Conservation (phyloP, 2,113 vertebrate species). For the pig (Sus scrofa) region T2T-Sscrofa CM000819.6:37678001-37678500, state of each 20-base stretch:
- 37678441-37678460: not conserved
- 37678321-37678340: not conserved
- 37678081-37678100: not conserved
- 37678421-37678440: not conserved
- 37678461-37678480: not conserved
- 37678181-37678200: not conserved
- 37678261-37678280: not conserved
- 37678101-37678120: not conserved
- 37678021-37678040: not conserved
- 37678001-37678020: not conserved
- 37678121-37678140: not conserved
- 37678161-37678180: not conserved
- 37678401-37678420: not conserved
- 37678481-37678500: not conserved
- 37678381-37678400: not conserved
- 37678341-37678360: not conserved
- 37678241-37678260: not conserved
- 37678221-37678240: not conserved
- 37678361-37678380: not conserved
- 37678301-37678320: not conserved
- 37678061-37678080: not conserved
- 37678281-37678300: not conserved
- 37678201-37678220: conserved; percentile 3
- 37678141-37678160: not conserved
- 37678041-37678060: not conserved